Base-by-base conservation (phyloP, 1,140 invertebrate genomes). In the Drosophila nigromelanica region DNA sequence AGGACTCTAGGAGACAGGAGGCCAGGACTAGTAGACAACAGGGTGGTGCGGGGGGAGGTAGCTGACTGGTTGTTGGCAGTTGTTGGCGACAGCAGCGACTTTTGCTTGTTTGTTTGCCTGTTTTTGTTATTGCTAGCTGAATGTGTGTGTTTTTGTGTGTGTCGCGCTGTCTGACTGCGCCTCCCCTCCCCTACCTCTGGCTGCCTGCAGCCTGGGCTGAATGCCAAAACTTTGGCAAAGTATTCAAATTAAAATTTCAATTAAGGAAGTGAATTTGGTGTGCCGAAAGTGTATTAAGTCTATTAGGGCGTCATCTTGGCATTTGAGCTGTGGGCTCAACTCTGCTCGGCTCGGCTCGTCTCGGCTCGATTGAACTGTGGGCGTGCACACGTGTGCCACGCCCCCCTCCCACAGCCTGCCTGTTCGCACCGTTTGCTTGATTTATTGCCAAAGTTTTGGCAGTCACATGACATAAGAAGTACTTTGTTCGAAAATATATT, bases 171-270 rank as follows among this genome's bases (percentile, higher is more conserved):
- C 37, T 40, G 15, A 6, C n/a, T 74, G 60, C 56, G 66, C 14
- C 8, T 10, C 37, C 27, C 10, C 27, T 4, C 10, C 21, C 6
- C 37, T 10, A 7, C 40, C 40, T 43, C 39, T 14, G 30, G 27
- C 48, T 54, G 40, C 39, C 42, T 39, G 43, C 27, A 5, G 27
- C 62, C 37, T 33, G 86, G 82, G 82, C 75, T 86, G 78, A 78
- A 76, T 80, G 82, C 83, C 79, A 89, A 89, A 87, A 89, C 87
- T 89, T 89, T 78, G 85, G 74, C 85, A 89, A 89, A 89, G 85
- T 89, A 89, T 89, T 89, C 85, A 89, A 90, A 89, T 89, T 89
- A 89, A 89, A 89, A 89, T 89, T 89, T 89, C 85, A 89, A 89
- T 89, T 89, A 89, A 80, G 85, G 85, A 89, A 89, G 85, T 89